Evolutionary conservation across 1,140 invertebrate species (phyloP), one percentile per base, ranked within the genome.

Genomic region (Aricia agestis): DNA sequence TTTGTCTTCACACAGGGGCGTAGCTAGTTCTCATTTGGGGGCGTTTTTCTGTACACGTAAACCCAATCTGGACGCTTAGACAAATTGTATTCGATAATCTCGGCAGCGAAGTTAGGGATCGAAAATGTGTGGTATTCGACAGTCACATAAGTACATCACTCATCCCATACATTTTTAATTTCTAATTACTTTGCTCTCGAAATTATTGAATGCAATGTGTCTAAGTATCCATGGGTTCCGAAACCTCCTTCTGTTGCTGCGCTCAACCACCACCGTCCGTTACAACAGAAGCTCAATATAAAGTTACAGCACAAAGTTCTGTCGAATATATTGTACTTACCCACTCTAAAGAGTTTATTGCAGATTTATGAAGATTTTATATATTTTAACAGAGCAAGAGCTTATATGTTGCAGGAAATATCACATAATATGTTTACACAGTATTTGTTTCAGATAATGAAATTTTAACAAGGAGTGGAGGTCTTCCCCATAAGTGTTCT

Each of bases 221-320:
- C 58, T 59, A 17, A 59, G n/a, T 15, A 17, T 58, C 18, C 58
- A 59, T 19, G 58, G n/a, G 58, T n/a, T 7, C n/a, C 1, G n/a
- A 1, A 0, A 59, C 58, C 58, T 18, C 18, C 59, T 63, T 25
- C 59, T 63, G 11, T 19, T 11, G 59, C 59, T 63, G 19, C 59
- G 59, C 59, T 25, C 18, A 19, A 63, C 19, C 59, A 72, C 78
- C 76, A 78, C 80, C 80, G 79, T 80, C 80, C 80, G 79, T 67
- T 72, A 69, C 65, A 74, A 72, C 63, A 66, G 68, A 73, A 68
- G 74, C 74, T 75, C 71, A 75, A 74, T 59, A 32, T 72, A 41
- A 67, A 15, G 13, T 52, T 52, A 52, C 13, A 15, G 45, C 45
- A 52, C 45, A 52, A 52, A 52, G 45, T 11, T 52, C 9, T 52